Percentiles rank a stretch among this genome's conserved stretches.
phyloP scores from a whole-genome alignment of 2,113 vertebrate species.

The Saccopteryx leptura region DNA sequence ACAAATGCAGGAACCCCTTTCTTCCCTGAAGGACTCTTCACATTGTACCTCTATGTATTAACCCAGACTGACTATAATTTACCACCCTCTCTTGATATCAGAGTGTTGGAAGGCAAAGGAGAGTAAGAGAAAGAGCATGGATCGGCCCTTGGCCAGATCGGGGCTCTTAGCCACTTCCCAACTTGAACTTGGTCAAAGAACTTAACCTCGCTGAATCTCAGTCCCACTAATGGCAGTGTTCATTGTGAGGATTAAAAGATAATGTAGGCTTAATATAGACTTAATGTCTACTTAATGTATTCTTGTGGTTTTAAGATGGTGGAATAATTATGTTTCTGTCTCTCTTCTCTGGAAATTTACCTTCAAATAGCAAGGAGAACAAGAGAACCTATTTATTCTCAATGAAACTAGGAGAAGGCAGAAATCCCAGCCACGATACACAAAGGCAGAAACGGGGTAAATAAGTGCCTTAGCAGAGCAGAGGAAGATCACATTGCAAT shows the following conservation, averaged over 20 bases:
- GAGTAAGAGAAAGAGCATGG: not conserved
- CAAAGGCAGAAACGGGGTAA: not conserved
- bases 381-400: not conserved
- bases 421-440: not conserved
- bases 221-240: not conserved
- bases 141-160: not conserved
- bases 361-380: not conserved
- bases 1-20: not conserved
- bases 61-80: not conserved
- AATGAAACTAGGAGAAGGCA: not conserved
- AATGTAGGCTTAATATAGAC: not conserved
- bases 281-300: not conserved
- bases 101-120: not conserved
- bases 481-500: not conserved
- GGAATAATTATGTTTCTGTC: not conserved
- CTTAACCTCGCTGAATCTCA: not conserved
- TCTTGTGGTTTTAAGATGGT: not conserved
- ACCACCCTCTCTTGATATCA: not conserved
- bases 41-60: not conserved
- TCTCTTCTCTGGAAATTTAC: not conserved
- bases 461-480: not conserved
- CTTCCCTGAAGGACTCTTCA: not conserved
- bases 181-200: not conserved
- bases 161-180: constrained; percentile 20
- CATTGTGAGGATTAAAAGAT: not conserved